These are phyloP conservation scores for Drosophila kanekoi DNA, from an alignment of 2,888 invertebrate genomes.

Conservation along the genomic window DNA sequence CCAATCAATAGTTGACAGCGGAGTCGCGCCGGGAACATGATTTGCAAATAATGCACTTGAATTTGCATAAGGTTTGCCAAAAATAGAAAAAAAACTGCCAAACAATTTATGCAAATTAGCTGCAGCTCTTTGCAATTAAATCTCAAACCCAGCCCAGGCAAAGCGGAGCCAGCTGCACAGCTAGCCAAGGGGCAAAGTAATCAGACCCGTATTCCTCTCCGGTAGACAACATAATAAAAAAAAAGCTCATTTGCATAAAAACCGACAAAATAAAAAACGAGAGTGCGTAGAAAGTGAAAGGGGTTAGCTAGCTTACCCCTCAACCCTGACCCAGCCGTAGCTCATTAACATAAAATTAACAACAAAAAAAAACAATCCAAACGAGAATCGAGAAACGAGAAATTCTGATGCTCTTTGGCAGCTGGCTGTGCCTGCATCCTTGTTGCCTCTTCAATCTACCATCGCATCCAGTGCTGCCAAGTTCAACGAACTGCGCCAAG, in stretches of 20 bases:
- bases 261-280: conserved; percentile 40
- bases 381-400: conserved; percentile 24
- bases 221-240: conserved; percentile 56
- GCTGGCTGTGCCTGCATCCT: conserved; percentile 49
- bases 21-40: conserved; percentile 78
- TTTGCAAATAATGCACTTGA: conserved; percentile 84
- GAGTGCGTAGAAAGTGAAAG: conserved; percentile 64
- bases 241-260: conserved; percentile 78
- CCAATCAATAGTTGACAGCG: conserved; percentile 77
- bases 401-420: conserved; percentile 65
- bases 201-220: conserved; percentile 45
- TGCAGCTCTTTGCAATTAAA: conserved; percentile 66
- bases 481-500: conserved; percentile 73
- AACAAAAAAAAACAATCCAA: conserved; percentile 15
- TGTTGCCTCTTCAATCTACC: conserved; percentile 25
- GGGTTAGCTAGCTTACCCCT: conserved; percentile 56
- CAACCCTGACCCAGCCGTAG: conserved; percentile 41
- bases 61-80: conserved; percentile 79
- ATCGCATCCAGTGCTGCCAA: conserved; percentile 11
- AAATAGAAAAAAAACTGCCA: conserved; percentile 36
- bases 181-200: conserved; percentile 24
- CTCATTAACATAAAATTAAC: conserved; percentile 80
- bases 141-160: conserved; percentile 24
- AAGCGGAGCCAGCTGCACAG: conserved; percentile 55
- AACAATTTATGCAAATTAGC: conserved; percentile 73